Evolutionary conservation across 2,888 invertebrate species (phyloP), one percentile per base, ranked within the genome.

Genomic region (Eristalis arbustorum): DNA sequence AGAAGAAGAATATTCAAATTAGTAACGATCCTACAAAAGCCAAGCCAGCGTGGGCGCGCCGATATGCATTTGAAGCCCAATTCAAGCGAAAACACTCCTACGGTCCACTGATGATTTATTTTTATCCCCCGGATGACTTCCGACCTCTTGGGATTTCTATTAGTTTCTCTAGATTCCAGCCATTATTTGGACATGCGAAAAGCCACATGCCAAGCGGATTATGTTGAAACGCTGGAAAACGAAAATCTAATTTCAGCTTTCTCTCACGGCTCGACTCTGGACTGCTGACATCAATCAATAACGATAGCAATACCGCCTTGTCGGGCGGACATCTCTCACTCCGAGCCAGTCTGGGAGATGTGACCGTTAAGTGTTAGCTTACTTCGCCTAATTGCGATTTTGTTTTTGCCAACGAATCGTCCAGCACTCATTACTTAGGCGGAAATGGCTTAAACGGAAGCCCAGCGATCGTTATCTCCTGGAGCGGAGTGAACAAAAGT

Each of bases 121-220:
- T 75, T 34, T 49, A 69, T 37, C 64, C 11, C 14, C 67, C 61
- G 31, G 71, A 37, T 72, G 72, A 80, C 72, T 75, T 72, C 72
- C 84, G 25, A 80, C 62, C 81, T 72, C 57, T 84, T 71, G 74
- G 49, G 72, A 72, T 62, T 83, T 83, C 78, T 68, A 68, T 42
- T 14, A 37, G 62, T 77, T 77, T 77, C 69, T 56, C 69, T 18
- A 78, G 77, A 71, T 59, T 37, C 77, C 56, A 37, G 4, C 72
- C 72, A 78, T 78, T 72, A 81, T 68, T 80, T 67, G 67, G 61
- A 84, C 80, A 80, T 72, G 80, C 80, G 81, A 81, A 78, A 49
- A 67, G 49, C 62, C 67, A 61, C 73, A 80, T 37, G 67, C 73
- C 59, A 42, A 42, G 8, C 78, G 42, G 23, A 72, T 72, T 66